These are phyloP conservation scores for Acanthosepion esculentum DNA, from an alignment of 2,888 invertebrate genomes.

Conservation along the genomic window DNA sequence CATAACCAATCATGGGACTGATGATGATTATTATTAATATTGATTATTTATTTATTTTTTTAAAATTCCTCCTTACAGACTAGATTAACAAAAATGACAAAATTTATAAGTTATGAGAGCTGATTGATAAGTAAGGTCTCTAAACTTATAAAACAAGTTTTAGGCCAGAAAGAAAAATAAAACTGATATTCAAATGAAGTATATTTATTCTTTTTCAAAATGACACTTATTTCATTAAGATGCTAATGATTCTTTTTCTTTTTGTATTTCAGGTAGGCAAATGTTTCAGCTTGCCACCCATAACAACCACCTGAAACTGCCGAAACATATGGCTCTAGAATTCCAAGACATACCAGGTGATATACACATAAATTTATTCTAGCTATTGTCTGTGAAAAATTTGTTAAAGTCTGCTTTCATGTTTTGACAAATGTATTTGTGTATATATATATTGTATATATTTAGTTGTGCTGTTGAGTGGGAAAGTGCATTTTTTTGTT, in stretches of 20 bases:
- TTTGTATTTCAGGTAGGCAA: slow-evolving; percentile 42
- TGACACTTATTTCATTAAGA: neutral
- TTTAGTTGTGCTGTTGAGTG: neutral
- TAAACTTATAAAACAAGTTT: no score
- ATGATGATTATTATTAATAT: no score
- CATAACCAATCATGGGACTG: no score
- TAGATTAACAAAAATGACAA: no score
- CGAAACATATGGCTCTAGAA: slow-evolving; percentile 46
- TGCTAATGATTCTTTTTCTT: neutral
- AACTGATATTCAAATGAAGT: no score
- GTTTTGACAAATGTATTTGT: neutral
- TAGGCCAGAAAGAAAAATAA: no score
- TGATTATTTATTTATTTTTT: no score
- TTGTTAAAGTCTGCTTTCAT: neutral
- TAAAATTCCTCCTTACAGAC: no score
- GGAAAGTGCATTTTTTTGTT: neutral
- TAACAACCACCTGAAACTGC: slow-evolving; percentile 43
- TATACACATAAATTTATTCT: slow-evolving; percentile 35
- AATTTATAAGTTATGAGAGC: no score
- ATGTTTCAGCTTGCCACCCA: slow-evolving; percentile 45
- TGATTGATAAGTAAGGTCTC: no score
- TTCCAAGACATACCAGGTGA: slow-evolving; percentile 47
- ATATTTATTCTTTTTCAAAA: no score
- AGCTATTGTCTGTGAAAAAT: neutral
- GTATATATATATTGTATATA: neutral